Evolutionary conservation across 2,113 vertebrate species (phyloP).

Genomic region (Bungarus multicinctus): DNA sequence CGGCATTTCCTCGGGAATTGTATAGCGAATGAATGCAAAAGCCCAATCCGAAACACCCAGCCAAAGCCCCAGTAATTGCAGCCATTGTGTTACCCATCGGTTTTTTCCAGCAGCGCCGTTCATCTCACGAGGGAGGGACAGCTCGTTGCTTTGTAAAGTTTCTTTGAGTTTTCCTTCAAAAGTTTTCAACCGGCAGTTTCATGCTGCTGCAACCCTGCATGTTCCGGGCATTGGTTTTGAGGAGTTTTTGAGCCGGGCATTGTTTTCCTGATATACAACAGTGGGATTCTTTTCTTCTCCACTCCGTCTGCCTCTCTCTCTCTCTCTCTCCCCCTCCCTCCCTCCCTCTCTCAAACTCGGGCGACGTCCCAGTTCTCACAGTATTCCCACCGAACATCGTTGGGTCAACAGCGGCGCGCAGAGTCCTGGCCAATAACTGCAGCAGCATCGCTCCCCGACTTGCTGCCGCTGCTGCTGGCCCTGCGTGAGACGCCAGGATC

Average conservation of each 20-base stretch:
- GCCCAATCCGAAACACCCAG: constrained; percentile 57
- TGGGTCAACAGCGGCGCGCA: constrained; percentile 86
- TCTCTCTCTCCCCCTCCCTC: neutral
- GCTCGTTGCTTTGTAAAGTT: constrained; percentile 29
- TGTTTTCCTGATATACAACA: constrained; percentile 60
- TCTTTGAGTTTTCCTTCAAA: constrained; percentile 35
- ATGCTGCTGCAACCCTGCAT: constrained; percentile 33
- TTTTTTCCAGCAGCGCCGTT: constrained; percentile 66
- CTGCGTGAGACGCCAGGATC: neutral
- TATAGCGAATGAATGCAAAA: constrained; percentile 72
- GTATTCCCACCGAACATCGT: constrained; percentile 66
- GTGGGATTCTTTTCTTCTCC: constrained; percentile 19
- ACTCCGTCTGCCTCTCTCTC: constrained; percentile 20
- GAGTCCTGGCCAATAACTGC: constrained; percentile 79
- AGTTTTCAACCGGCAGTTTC: constrained; percentile 41
- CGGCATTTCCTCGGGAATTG: constrained; percentile 74
- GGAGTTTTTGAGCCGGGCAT: constrained; percentile 60
- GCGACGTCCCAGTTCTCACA: constrained; percentile 63
- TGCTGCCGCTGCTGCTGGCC: neutral
- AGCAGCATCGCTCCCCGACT: constrained; percentile 50
- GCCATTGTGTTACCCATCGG: constrained; percentile 60
- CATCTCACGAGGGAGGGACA: constrained; percentile 67
- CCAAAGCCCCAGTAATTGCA: constrained; percentile 66
- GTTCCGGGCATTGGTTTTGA: constrained; percentile 57
- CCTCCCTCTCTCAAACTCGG: constrained; percentile 9